These are phyloP conservation scores for Andrena flavipes DNA, from an alignment of 2,888 invertebrate species.

Conservation along the genomic window DNA sequence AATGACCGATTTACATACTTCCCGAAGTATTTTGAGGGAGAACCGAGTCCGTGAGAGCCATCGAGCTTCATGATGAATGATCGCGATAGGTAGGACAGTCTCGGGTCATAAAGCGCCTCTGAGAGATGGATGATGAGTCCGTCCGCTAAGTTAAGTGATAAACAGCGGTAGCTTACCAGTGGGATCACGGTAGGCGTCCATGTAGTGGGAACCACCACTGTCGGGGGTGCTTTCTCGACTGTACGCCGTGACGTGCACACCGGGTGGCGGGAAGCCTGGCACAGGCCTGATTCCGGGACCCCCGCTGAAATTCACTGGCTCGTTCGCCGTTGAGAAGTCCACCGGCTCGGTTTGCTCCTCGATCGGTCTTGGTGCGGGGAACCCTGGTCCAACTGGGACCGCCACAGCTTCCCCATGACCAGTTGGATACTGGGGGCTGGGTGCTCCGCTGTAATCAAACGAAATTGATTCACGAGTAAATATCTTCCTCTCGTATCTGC, in stretches of 20 bases:
- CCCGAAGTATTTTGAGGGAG: background rate
- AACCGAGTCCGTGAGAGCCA: background rate
- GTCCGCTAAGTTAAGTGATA: constrained; percentile 49
- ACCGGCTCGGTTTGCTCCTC: constrained; percentile 90
- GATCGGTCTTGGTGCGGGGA: constrained; percentile 87
- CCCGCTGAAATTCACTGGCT: constrained; percentile 88
- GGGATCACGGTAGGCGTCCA: constrained; percentile 94
- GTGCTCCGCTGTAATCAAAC: constrained; percentile 84
- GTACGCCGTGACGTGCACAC: constrained; percentile 87
- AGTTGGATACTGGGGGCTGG: constrained; percentile 87
- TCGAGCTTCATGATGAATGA: constrained; percentile 16
- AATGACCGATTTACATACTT: background rate
- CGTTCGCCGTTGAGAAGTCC: constrained; percentile 89
- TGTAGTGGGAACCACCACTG: constrained; percentile 95
- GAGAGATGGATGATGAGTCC: constrained; percentile 42
- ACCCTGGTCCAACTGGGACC: constrained; percentile 86
- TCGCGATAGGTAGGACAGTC: constrained; percentile 43
- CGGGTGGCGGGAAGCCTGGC: constrained; percentile 87
- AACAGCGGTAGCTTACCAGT: constrained; percentile 88
- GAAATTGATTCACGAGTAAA: constrained; percentile 43
- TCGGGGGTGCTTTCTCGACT: constrained; percentile 96
- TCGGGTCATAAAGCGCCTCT: constrained; percentile 53
- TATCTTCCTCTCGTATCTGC: background rate
- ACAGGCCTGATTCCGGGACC: constrained; percentile 86
- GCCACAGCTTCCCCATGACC: constrained; percentile 85